Conservation (phyloP, 2,888 invertebrate genomes). For the Amphipyra berbera region DNA sequence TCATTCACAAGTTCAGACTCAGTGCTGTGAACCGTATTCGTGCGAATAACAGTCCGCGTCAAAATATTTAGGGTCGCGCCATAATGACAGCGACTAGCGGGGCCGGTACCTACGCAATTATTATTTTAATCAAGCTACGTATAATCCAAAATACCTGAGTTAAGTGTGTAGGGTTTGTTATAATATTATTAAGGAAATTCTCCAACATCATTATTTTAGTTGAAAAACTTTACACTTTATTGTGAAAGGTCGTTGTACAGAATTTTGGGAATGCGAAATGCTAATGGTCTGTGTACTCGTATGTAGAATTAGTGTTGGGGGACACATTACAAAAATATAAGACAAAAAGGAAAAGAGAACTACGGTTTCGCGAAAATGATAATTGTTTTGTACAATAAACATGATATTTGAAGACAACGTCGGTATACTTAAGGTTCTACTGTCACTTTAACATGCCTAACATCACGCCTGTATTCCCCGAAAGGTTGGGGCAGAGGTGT, state of each 20-base stretch:
- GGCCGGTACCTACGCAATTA: slow-evolving; percentile 62
- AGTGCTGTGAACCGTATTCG: slow-evolving; percentile 32
- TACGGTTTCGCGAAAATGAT: background rate
- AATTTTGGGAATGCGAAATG: slow-evolving; percentile 12
- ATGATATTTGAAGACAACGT: no score
- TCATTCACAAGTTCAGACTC: slow-evolving; percentile 41
- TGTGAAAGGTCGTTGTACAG: slow-evolving; percentile 15
- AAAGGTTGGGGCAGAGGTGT: no score
- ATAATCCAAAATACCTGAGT: slow-evolving; percentile 53
- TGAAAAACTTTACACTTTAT: slow-evolving; percentile 23
- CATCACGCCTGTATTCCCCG: no score
- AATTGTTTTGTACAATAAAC: no score
- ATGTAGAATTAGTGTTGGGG: slow-evolving; percentile 3
- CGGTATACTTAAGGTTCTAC: no score
- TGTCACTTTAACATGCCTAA: no score
- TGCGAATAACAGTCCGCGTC: slow-evolving; percentile 53
- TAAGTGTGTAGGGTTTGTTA: slow-evolving; percentile 44
- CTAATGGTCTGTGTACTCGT: slow-evolving; percentile 2
- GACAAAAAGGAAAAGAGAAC: background rate
- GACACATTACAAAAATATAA: background rate
- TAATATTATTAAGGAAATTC: slow-evolving; percentile 45
- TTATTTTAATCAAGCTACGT: slow-evolving; percentile 68
- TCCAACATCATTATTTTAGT: slow-evolving; percentile 43
- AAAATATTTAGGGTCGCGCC: slow-evolving; percentile 70
- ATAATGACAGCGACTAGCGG: slow-evolving; percentile 58